Evolutionary conservation across 53 echinoderm and acorn worm genomes (phyloP).

Genomic region (Apostichopus leukothele): DNA sequence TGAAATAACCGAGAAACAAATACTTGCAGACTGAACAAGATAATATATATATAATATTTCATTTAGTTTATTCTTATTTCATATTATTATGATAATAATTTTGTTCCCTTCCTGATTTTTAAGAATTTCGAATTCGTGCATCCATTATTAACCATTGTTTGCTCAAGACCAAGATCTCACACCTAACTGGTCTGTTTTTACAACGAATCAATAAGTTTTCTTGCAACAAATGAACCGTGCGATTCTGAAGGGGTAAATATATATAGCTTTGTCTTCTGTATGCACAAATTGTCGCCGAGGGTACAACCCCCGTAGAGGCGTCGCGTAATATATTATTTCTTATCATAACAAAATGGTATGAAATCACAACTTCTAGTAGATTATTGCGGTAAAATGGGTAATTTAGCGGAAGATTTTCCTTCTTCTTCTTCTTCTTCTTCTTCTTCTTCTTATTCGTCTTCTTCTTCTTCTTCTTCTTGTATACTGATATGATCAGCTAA

Average conservation of each 20-base stretch:
- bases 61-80: no score
- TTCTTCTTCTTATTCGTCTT: not conserved
- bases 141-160: not conserved
- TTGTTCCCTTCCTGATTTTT: no score
- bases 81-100: no score
- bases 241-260: not conserved
- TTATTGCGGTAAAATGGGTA: not conserved
- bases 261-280: not conserved
- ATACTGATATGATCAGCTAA: no score
- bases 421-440: not conserved
- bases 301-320: not conserved
- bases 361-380: not conserved
- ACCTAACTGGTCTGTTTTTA: conserved; percentile 21
- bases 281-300: not conserved
- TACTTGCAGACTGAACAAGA: no score
- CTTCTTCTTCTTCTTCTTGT: not conserved
- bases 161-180: conserved; percentile 9
- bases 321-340: not conserved
- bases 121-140: no score
- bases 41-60: no score
- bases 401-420: not conserved
- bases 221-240: not conserved
- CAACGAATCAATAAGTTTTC: not conserved
- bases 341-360: not conserved
- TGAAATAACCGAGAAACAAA: no score